Percentiles rank a stretch among this genome's conserved stretches.
Evolutionary conservation across 2,797 vertebrate genomes (phyloP).

Genomic region (Liparis tanakae): DNA sequence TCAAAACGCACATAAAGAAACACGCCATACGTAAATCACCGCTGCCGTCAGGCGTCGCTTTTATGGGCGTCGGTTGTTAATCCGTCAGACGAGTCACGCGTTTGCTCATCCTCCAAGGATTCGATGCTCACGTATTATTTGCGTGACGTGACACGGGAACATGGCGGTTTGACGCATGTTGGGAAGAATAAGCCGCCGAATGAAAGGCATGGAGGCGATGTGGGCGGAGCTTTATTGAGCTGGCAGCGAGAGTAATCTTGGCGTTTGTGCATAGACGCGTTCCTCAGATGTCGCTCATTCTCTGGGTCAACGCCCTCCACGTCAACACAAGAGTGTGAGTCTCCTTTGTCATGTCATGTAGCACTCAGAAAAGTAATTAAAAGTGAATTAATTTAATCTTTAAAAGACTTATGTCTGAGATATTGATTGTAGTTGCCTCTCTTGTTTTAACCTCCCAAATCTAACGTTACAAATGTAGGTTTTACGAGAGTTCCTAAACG

Average conservation of each 20-base stretch:
- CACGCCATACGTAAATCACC: not conserved
- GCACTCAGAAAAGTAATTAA: too few relatives aligned
- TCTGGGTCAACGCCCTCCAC: conserved; percentile 60
- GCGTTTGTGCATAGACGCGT: conserved; percentile 66
- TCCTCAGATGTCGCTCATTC: conserved; percentile 52
- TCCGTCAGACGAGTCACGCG: not conserved
- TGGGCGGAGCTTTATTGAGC: conserved; percentile 54
- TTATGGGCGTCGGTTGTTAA: not conserved
- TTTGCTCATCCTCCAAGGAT: not conserved
- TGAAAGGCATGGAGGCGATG: conserved; percentile 43
- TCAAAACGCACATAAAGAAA: too few relatives aligned
- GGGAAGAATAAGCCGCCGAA: not conserved
- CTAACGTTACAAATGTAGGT: too few relatives aligned
- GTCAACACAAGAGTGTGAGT: conserved; percentile 8
- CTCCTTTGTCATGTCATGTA: not conserved
- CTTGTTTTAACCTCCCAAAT: too few relatives aligned
- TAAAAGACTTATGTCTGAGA: too few relatives aligned
- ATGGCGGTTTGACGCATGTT: conserved; percentile 12
- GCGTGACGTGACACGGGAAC: not conserved
- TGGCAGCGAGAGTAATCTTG: conserved; percentile 70
- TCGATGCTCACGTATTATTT: not conserved
- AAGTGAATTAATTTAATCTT: too few relatives aligned
- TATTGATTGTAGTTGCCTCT: too few relatives aligned
- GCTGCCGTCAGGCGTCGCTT: not conserved
- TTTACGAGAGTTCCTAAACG: not conserved